A percentile compares a stretch with the other conserved stretches of the same genome.
These are phyloP conservation scores for Drosophila kokeensis DNA, from an alignment of 2,888 invertebrate genomes.

Conservation along the genomic window DNA sequence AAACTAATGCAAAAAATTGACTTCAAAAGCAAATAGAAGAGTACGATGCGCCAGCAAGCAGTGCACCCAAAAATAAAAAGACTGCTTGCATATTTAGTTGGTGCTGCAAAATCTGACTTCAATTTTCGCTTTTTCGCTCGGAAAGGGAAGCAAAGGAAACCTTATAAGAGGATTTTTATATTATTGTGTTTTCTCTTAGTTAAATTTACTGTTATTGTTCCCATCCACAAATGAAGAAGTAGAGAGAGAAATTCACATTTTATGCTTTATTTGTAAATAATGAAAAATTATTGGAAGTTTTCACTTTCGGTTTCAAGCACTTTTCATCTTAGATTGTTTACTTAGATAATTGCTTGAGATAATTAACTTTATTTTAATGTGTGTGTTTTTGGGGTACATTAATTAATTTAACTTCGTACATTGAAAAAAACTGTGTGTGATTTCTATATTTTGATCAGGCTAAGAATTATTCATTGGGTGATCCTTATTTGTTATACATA, in stretches of 20 bases:
- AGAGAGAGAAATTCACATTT: slow-evolving; percentile 1
- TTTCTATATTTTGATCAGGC: slow-evolving; percentile 20
- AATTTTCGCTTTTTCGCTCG: background rate
- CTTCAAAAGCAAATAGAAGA: background rate
- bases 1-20: background rate
- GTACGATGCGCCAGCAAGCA: background rate
- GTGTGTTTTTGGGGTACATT: slow-evolving; percentile 35
- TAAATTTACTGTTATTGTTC: background rate
- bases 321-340: slow-evolving; percentile 4
- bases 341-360: slow-evolving; percentile 13
- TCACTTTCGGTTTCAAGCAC: background rate
- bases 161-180: too few species aligned
- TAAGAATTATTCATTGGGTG: slow-evolving; percentile 25
- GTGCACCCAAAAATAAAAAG: background rate
- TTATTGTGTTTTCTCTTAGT: too few species aligned
- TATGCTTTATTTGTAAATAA: slow-evolving; percentile 44
- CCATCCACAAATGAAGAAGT: slow-evolving; percentile 19
- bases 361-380: slow-evolving; percentile 40
- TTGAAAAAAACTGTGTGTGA: slow-evolving; percentile 27
- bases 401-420: slow-evolving; percentile 54
- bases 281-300: slow-evolving; percentile 24
- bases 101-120: background rate
- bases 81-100: background rate
- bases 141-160: background rate
- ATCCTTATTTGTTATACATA: slow-evolving; percentile 9